phyloP scores from a whole-genome alignment of 2,888 invertebrate species.

The Drosophila acutilabella region DNA sequence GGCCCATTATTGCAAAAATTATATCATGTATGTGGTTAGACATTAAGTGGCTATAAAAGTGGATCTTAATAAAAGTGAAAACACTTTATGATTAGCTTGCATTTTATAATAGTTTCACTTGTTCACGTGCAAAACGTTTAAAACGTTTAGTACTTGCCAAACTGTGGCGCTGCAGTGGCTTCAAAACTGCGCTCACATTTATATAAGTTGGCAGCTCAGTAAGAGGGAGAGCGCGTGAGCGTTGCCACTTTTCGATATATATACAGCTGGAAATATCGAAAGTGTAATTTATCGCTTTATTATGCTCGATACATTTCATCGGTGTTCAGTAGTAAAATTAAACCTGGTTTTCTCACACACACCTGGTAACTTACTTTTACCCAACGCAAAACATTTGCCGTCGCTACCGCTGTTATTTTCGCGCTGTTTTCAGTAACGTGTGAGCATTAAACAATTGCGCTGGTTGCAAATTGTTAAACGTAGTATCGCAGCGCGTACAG shows the following conservation, averaged over 20 bases:
- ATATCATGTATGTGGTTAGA: constrained; percentile 1
- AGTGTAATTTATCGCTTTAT: neutral
- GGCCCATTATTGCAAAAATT: constrained; percentile 9
- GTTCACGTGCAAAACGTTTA: constrained; percentile 39
- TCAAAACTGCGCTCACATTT: constrained; percentile 36
- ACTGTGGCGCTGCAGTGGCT: constrained; percentile 32
- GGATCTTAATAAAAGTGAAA: constrained; percentile 32
- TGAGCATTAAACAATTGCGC: constrained; percentile 64
- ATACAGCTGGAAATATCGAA: constrained; percentile 25
- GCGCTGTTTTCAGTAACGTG: constrained; percentile 49
- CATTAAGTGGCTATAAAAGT: constrained; percentile 40
- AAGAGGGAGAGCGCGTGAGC: neutral
- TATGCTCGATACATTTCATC: constrained; percentile 36
- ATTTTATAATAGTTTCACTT: constrained; percentile 7
- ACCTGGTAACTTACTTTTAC: constrained; percentile 54
- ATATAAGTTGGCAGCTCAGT: constrained; percentile 39
- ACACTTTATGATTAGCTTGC: constrained; percentile 21
- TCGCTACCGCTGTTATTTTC: constrained; percentile 27
- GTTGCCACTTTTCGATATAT: constrained; percentile 16
- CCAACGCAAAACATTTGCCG: constrained; percentile 30
- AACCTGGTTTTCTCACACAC: constrained; percentile 53
- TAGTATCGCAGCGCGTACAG: constrained; percentile 16
- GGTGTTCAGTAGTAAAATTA: constrained; percentile 59
- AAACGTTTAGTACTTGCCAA: neutral
- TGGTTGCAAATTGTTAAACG: constrained; percentile 55